These are phyloP conservation scores for Bos indicus DNA, from an alignment of 2,113 vertebrate species.

Conservation along the genomic window DNA sequence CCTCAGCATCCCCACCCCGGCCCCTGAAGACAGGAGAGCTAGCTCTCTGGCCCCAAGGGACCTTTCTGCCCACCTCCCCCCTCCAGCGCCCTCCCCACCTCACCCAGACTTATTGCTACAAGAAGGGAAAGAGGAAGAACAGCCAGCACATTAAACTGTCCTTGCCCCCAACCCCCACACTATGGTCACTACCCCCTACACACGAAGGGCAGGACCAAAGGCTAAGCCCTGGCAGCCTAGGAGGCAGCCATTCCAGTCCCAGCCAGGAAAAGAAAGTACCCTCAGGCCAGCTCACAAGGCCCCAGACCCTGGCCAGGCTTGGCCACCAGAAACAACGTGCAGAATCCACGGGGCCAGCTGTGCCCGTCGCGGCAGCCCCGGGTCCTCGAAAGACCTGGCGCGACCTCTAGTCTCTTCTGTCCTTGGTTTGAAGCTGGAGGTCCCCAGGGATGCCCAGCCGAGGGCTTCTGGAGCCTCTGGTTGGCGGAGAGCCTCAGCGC, in stretches of 20 bases:
- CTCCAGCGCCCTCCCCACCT: conserved; percentile 14
- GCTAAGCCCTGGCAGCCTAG: background rate
- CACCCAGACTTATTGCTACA: conserved; percentile 69
- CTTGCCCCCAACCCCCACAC: background rate
- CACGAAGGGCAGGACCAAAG: background rate
- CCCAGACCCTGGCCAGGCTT: background rate
- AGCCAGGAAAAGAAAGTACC: background rate
- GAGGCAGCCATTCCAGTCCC: conserved; percentile 28
- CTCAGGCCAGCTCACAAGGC: background rate
- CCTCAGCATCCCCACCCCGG: background rate
- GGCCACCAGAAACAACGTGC: background rate
- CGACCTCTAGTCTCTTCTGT: background rate
- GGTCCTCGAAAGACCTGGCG: background rate
- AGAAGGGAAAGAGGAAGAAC: conserved; percentile 42
- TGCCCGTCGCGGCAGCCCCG: background rate
- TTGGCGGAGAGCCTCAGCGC: background rate
- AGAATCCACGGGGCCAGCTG: conserved; percentile 1
- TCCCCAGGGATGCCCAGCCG: background rate
- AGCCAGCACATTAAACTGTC: background rate
- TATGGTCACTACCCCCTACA: conserved; percentile 14
- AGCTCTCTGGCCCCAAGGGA: background rate
- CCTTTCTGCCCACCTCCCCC: background rate
- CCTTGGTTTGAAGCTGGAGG: background rate
- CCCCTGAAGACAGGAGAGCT: background rate
- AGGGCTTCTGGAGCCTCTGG: background rate